phyloP scores from a whole-genome alignment of 2,797 vertebrate genomes.

The Girardinus metallicus region DNA sequence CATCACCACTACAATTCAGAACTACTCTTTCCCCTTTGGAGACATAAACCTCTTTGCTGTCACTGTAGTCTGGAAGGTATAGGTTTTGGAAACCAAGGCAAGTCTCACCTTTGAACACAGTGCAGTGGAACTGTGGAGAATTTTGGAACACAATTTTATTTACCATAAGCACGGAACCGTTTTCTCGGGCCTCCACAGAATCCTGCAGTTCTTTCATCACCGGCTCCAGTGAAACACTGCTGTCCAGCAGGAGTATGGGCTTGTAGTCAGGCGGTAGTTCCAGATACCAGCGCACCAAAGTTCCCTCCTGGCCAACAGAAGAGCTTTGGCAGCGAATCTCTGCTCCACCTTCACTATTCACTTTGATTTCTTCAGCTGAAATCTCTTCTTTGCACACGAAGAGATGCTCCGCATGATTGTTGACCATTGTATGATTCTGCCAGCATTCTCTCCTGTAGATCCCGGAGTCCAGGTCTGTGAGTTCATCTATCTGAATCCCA shows the following conservation, averaged over 20 bases:
- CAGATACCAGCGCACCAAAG: slow-evolving; percentile 75
- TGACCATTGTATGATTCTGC: slow-evolving; percentile 43
- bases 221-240: slow-evolving; percentile 54
- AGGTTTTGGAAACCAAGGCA: slow-evolving; percentile 75
- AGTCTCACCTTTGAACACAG: slow-evolving; percentile 50
- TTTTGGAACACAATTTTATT: slow-evolving; percentile 34
- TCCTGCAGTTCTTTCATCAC: slow-evolving; percentile 50
- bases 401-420: slow-evolving; percentile 49
- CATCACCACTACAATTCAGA: slow-evolving; percentile 61
- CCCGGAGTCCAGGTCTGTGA: slow-evolving; percentile 70
- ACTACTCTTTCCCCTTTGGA: slow-evolving; percentile 66
- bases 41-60: slow-evolving; percentile 51
- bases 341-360: slow-evolving; percentile 25
- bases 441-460: slow-evolving; percentile 78
- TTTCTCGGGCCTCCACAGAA: slow-evolving; percentile 44
- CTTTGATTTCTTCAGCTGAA: slow-evolving; percentile 37
- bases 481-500: slow-evolving; percentile 63
- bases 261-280: slow-evolving; percentile 42
- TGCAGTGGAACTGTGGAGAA: slow-evolving; percentile 64
- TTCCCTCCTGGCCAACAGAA: slow-evolving; percentile 9
- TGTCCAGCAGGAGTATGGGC: slow-evolving; percentile 70
- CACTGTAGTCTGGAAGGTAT: slow-evolving; percentile 25
- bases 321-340: slow-evolving; percentile 64
- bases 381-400: slow-evolving; percentile 68
- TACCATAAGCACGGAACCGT: slow-evolving; percentile 58